Base-by-base conservation (phyloP, 1,140 invertebrate species). In the Notospermus geniculatus region DNA sequence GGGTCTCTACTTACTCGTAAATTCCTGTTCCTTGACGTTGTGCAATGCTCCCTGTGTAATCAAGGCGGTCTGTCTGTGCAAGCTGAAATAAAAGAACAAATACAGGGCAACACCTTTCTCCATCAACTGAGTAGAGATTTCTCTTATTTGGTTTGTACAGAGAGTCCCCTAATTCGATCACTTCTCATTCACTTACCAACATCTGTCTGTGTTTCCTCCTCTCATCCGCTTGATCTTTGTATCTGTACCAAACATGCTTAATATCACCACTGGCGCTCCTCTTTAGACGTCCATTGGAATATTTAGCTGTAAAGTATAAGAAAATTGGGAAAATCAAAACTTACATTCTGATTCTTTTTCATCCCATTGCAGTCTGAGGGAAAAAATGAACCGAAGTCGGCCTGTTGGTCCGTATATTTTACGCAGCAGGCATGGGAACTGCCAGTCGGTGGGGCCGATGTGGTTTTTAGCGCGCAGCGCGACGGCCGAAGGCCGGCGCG, bases 271-370 rank as follows among this genome's bases (percentile, higher is more conserved):
- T 7, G n/a, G 46, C 25, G n/a, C 46, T 27, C 25, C 46, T 27
- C 25, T 50, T 50, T 5, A 50, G 46, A 9, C 46, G n/a, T 4
- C 46, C 46, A 50, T 50, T 50, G 46, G 46, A 5, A 50, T 22
- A 50, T 9, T 19, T 50, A 4, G 46, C 46, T 50, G 25, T 7
- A 50, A n/a, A 50, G n/a, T n/a, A n/a, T n/a, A n/a, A n/a, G n/a
- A n/a, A n/a, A n/a, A n/a, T n/a, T n/a, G n/a, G n/a, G n/a, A n/a
- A n/a, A n/a, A n/a, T n/a, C n/a, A n/a, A n/a, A n/a, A n/a, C n/a
- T n/a, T n/a, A n/a, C n/a, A n/a, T n/a, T n/a, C n/a, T n/a, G n/a
- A n/a, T n/a, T n/a, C n/a, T n/a, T n/a, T n/a, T n/a, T n/a, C n/a
- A n/a, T n/a, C n/a, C n/a, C n/a, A n/a, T n/a, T n/a, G n/a, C n/a